Conservation (phyloP, 2,888 invertebrate genomes). For the Eupithecia subumbrata region DNA sequence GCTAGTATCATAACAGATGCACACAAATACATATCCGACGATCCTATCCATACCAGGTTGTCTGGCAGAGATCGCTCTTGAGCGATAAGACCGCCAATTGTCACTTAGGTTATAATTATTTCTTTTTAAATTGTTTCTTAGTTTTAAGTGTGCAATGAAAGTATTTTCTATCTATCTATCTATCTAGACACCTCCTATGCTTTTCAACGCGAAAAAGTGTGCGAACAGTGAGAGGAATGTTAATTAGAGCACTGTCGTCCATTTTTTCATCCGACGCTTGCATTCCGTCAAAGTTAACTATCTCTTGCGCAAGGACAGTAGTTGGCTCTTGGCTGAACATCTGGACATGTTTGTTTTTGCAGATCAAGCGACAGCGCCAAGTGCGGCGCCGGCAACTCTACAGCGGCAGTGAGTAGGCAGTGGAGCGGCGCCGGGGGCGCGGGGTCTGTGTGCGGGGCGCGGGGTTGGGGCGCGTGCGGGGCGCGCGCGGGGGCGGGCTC, state of each 20-base stretch:
- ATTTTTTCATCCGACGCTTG: neutral
- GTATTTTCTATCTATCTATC: too few species aligned
- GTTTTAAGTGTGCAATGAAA: too few species aligned
- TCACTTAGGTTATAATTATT: too few species aligned
- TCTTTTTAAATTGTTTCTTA: too few species aligned
- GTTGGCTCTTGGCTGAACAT: neutral
- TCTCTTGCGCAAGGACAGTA: neutral
- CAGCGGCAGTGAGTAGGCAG: slow-evolving; percentile 84
- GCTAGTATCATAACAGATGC: too few species aligned
- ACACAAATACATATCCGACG: too few species aligned
- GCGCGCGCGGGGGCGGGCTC: slow-evolving; percentile 53
- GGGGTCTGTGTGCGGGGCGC: slow-evolving; percentile 54
- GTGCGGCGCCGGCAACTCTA: slow-evolving; percentile 82
- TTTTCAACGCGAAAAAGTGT: neutral
- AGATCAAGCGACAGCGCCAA: slow-evolving; percentile 88
- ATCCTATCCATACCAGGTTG: too few species aligned
- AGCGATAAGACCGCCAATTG: too few species aligned
- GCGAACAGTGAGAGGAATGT: neutral
- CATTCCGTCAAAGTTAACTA: neutral
- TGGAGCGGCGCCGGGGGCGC: slow-evolving; percentile 78
- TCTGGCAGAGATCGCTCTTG: too few species aligned
- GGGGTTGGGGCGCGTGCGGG: slow-evolving; percentile 43
- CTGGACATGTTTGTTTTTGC: slow-evolving; percentile 40
- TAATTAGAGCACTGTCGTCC: neutral
- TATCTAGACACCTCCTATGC: neutral